A percentile compares a stretch with the other conserved stretches of the same genome.
Conservation (phyloP, 1,140 invertebrate genomes). For the Drosophila azteca region DNA sequence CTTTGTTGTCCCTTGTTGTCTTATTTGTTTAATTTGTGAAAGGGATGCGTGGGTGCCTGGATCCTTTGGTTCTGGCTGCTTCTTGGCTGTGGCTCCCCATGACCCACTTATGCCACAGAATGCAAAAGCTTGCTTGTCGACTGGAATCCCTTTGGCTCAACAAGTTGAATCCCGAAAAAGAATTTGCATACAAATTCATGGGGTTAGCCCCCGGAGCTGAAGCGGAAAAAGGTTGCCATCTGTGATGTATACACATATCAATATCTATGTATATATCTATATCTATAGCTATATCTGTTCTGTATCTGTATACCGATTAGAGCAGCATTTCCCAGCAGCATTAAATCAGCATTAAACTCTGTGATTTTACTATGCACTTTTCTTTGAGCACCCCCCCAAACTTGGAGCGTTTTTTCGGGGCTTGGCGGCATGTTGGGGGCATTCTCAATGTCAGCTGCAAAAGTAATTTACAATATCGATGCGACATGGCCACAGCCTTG, state of each 20-base stretch:
- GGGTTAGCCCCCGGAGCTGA: constrained; percentile 5
- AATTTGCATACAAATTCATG: constrained; percentile 80
- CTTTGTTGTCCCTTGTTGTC: constrained; percentile 58
- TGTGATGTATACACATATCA: no score
- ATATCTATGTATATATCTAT: constrained; percentile 25
- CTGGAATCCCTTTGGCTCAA: constrained; percentile 39
- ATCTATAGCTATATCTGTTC: not conserved
- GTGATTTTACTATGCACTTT: constrained; percentile 43
- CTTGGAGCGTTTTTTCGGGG: no score
- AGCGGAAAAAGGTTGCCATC: not conserved
- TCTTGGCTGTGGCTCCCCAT: not conserved
- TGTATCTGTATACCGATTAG: constrained; percentile 26
- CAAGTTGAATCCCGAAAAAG: constrained; percentile 53
- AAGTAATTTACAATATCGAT: constrained; percentile 52
- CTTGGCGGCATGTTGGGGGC: not conserved
- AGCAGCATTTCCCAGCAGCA: constrained; percentile 33
- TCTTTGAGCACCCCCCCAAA: not conserved
- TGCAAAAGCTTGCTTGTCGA: constrained; percentile 14
- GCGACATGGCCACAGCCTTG: constrained; percentile 39
- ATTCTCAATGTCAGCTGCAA: constrained; percentile 33
- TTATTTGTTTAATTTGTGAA: constrained; percentile 80
- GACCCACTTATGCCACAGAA: not conserved
- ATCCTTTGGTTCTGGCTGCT: constrained; percentile 1
- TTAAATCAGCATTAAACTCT: constrained; percentile 63
- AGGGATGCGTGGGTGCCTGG: constrained; percentile 1